Percentiles rank a stretch among this genome's conserved stretches.
These are phyloP conservation scores for Hecatera dysodea DNA, from an alignment of 2,888 invertebrate genomes.

Conservation along the genomic window DNA sequence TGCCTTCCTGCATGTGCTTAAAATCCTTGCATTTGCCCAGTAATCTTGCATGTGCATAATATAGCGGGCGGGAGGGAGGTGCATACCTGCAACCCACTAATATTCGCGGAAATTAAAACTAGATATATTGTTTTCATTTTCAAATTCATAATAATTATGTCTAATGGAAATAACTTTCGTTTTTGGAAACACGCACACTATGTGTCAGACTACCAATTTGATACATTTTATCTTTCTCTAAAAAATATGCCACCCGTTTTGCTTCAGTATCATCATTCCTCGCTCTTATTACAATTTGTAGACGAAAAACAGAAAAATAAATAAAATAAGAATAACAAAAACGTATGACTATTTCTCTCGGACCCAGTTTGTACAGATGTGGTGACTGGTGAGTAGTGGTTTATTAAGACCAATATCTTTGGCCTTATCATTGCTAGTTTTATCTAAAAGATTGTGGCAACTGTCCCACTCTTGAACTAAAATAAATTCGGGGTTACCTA, in stretches of 20 bases:
- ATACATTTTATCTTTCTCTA: neutral
- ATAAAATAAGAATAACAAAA: conserved; percentile 24
- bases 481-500: neutral
- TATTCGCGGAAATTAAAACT: no score
- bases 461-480: neutral
- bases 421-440: neutral
- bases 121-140: no score
- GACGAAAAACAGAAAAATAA: conserved; percentile 16
- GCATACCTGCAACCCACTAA: no score
- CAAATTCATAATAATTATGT: no score
- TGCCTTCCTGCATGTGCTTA: no score
- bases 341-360: conserved; percentile 9
- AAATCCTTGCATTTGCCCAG: no score
- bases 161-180: neutral
- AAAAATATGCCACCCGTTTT: neutral
- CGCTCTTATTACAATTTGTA: conserved; percentile 22
- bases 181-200: neutral
- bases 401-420: conserved; percentile 18
- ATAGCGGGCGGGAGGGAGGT: no score
- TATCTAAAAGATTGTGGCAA: conserved; percentile 5
- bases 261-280: conserved; percentile 1
- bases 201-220: neutral
- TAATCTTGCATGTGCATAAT: no score
- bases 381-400: conserved; percentile 6
- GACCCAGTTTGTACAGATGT: neutral